Evolutionary conservation across 2,888 invertebrate genomes (phyloP), one percentile per base, ranked within the genome.

Genomic region (Eledona agricola): DNA sequence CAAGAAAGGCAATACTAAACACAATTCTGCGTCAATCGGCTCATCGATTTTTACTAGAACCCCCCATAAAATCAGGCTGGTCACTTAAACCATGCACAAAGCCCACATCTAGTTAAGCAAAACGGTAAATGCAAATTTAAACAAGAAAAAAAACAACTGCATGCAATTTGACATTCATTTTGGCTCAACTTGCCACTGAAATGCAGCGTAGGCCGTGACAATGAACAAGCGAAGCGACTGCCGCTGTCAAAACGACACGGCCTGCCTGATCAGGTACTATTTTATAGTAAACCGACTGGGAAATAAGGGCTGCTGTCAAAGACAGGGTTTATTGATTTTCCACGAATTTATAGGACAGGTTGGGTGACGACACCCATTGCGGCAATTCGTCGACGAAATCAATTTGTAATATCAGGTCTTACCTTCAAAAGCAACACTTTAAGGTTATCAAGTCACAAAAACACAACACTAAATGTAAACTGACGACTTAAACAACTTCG

Each of bases 391-490:
- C 12, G 4, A 15, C 7, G 5, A 2, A 4, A 15, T 2, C 2
- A 23, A 25, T 23, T n/a, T 4, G 6, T 9, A 3, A 5, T 9
- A 17, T 28, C 10, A 12, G n/a, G 1, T 15, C 45, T 45, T 45
- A 45, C 45, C 34, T 15, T 45, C 34, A 32, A 15, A 34, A 16
- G 4, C 17, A 13, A 28, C 15, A 34, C 28, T 32, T 45, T 45
- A 34, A 19, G 12, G 13, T 29, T 26, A 25, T 16, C n/a, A 25
- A 43, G 9, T 32, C 25, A 16, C 6, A 5, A 19, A 42, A 45
- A 45, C 45, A 46, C 49, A 51, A 52, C 50, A 55, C 57, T 54
- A 54, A 59, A 54, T 26, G 16, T n/a, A 11, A 12, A 10, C 25
- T 11, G 12, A 11, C 15, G 4, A 7, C n/a, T n/a, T n/a, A 28